These are phyloP conservation scores for Melanophora roralis DNA, from an alignment of 2,888 invertebrate species.

Conservation along the genomic window DNA sequence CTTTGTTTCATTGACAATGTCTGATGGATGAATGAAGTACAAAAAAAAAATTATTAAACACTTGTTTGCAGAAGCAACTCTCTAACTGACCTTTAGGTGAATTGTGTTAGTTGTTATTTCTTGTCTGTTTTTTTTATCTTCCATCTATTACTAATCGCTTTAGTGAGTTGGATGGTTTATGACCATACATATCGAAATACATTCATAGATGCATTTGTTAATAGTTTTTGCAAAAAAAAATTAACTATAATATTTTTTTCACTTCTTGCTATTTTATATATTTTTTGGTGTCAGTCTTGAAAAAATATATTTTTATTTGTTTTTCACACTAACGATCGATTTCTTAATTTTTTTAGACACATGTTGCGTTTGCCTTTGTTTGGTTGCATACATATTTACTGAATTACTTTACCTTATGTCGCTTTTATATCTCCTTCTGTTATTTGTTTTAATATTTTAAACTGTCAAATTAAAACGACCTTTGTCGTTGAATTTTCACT, in stretches of 20 bases:
- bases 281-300: neutral
- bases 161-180: neutral
- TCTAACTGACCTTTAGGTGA: constrained; percentile 51
- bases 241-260: no score
- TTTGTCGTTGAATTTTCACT: constrained; percentile 10
- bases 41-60: constrained; percentile 43
- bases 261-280: neutral
- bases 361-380: constrained; percentile 40
- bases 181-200: neutral
- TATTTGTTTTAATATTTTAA: constrained; percentile 21
- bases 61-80: constrained; percentile 40
- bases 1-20: constrained; percentile 21
- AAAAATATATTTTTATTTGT: constrained; percentile 2
- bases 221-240: no score
- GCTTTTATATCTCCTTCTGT: neutral
- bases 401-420: constrained; percentile 17
- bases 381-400: neutral
- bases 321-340: constrained; percentile 28
- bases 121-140: neutral
- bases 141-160: neutral
- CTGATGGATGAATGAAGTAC: constrained; percentile 1
- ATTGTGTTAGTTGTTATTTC: neutral
- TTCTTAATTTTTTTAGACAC: constrained; percentile 43
- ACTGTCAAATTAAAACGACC: constrained; percentile 38
- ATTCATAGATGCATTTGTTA: no score